Evolutionary conservation across 2,113 vertebrate genomes (phyloP).

Genomic region (Antennarius striatus): DNA sequence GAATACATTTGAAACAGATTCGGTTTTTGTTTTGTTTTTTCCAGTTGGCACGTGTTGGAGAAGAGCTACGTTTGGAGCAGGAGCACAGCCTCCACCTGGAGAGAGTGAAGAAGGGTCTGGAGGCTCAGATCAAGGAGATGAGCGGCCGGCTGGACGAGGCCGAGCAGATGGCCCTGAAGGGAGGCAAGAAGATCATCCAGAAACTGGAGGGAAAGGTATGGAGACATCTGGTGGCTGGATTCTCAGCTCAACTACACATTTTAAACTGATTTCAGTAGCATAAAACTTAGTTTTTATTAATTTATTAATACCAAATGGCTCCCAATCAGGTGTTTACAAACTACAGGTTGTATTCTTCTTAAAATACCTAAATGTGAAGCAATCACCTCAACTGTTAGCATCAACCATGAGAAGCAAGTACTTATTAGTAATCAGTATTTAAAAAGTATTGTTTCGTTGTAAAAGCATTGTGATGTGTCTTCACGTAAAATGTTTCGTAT

Average conservation of each 20-base stretch:
- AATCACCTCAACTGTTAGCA: no score
- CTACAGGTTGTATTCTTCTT: no score
- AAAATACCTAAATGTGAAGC: neutral
- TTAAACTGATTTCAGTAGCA: neutral
- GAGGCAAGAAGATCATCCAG: conserved; percentile 84
- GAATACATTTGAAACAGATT: neutral
- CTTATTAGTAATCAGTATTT: no score
- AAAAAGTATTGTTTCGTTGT: no score
- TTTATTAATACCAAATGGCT: no score
- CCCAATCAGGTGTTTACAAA: no score
- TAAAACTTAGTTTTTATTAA: neutral
- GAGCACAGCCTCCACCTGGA: conserved; percentile 81
- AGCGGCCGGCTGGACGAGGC: conserved; percentile 79
- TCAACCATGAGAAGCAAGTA: no score
- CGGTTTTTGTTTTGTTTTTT: neutral
- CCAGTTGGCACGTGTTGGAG: conserved; percentile 74
- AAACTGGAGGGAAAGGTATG: conserved; percentile 82
- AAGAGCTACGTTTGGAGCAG: conserved; percentile 83
- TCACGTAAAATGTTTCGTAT: no score
- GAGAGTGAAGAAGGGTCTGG: conserved; percentile 80
- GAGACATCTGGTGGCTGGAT: no score
- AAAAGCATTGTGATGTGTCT: no score
- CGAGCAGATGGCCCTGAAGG: conserved; percentile 81
- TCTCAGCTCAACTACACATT: neutral
- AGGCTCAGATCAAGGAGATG: conserved; percentile 80